phyloP scores from a whole-genome alignment of 2,888 invertebrate species.

The Caenorhabditis zanzibari region DNA sequence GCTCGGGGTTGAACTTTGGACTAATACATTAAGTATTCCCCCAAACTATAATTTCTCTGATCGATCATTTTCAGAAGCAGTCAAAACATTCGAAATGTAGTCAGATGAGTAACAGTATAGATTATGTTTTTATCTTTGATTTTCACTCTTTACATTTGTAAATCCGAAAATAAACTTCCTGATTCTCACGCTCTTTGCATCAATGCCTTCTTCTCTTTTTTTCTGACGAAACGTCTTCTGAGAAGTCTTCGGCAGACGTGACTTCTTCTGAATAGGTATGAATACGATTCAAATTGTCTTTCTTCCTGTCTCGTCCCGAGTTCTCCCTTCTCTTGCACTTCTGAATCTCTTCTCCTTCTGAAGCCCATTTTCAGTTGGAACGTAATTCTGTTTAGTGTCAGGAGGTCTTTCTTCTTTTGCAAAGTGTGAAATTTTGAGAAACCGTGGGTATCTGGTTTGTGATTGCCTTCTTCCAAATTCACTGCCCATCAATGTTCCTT shows the following conservation, averaged over 20 bases:
- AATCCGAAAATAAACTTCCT: constrained; percentile 38
- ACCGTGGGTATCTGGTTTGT: no score
- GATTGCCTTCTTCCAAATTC: no score
- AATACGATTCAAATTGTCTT: constrained; percentile 42
- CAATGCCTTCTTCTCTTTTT: constrained; percentile 1
- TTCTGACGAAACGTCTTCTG: constrained; percentile 11
- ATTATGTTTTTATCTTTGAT: constrained; percentile 10
- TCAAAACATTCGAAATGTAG: no score
- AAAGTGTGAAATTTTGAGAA: no score
- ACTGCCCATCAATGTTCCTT: constrained; percentile 1
- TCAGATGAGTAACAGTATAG: neutral
- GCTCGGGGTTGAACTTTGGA: no score
- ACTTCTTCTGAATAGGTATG: constrained; percentile 39
- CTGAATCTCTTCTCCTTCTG: neutral
- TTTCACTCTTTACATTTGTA: constrained; percentile 13
- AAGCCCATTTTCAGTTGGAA: neutral
- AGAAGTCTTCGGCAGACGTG: constrained; percentile 14
- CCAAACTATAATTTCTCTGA: no score
- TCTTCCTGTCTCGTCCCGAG: constrained; percentile 12
- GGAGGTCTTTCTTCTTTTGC: constrained; percentile 6
- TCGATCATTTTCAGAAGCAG: no score
- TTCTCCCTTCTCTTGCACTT: constrained; percentile 8
- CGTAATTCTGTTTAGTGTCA: constrained; percentile 23
- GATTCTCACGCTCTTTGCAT: constrained; percentile 43
- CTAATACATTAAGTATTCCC: no score